Conservation (phyloP, 2,797 vertebrate genomes). For the Anableps anableps region DNA sequence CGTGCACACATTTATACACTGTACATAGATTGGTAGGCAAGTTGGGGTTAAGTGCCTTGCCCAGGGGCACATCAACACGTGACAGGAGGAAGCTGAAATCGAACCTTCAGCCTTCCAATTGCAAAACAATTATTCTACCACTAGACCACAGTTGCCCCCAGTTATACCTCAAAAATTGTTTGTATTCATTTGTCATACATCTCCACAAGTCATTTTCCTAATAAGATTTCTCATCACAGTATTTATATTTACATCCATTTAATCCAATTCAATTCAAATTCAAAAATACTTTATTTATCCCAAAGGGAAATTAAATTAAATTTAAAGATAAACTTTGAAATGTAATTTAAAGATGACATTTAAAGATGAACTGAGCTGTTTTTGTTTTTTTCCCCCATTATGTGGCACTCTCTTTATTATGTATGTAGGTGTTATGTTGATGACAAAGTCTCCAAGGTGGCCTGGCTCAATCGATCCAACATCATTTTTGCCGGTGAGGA, state of each 20-base stretch:
- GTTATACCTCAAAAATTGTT: not conserved
- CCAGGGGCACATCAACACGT: not conserved
- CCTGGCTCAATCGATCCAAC: constrained; percentile 99
- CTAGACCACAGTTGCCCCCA: not conserved
- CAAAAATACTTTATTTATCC: too few species aligned
- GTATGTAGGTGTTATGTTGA: constrained; percentile 93
- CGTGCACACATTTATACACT: not conserved
- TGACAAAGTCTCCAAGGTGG: constrained; percentile 97
- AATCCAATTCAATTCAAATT: too few species aligned
- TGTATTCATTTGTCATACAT: constrained; percentile 21
- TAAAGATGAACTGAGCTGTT: constrained; percentile 6
- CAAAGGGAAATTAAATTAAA: too few species aligned
- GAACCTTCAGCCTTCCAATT: not conserved
- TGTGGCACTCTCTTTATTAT: constrained; percentile 8
- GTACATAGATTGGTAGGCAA: not conserved
- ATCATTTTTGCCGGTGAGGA: constrained; percentile 98
- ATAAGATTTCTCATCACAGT: not conserved
- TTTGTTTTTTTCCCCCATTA: constrained; percentile 16
- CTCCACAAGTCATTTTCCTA: constrained; percentile 4
- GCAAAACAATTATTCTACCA: not conserved
- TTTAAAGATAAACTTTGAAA: too few species aligned
- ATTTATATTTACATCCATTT: not conserved
- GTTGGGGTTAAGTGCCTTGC: not conserved
- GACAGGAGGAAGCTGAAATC: not conserved
- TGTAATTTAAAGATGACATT: too few species aligned